These are phyloP conservation scores for Phataginus tetradactyla DNA, from an alignment of 2,797 vertebrate genomes.

Conservation along the genomic window DNA sequence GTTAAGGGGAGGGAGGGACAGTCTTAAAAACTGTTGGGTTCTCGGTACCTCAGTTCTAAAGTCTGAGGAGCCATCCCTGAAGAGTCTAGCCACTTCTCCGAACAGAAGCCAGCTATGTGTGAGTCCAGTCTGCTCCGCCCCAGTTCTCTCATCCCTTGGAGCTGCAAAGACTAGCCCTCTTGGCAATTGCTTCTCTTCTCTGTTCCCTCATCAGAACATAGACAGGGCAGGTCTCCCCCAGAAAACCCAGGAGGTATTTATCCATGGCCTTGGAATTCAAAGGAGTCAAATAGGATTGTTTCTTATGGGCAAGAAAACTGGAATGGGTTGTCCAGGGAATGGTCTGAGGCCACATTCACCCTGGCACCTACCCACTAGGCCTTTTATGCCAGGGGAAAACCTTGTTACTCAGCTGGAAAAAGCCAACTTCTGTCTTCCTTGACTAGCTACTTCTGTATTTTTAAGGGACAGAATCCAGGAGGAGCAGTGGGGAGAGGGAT, in stretches of 20 bases:
- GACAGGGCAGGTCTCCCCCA: background rate
- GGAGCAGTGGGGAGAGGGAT: background rate
- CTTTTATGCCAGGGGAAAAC: constrained; percentile 24
- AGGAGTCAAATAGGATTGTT: background rate
- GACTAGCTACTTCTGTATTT: background rate
- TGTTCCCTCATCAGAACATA: background rate
- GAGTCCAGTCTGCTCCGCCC: background rate
- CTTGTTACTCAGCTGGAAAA: background rate
- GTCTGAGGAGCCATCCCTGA: background rate
- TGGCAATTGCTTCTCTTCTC: background rate
- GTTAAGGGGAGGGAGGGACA: background rate
- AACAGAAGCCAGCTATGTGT: background rate
- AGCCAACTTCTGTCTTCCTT: background rate
- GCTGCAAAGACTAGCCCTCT: background rate
- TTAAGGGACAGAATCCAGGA: background rate
- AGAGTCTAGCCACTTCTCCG: background rate
- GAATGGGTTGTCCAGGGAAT: background rate
- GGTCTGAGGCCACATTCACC: background rate
- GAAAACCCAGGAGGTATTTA: background rate
- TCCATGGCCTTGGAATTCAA: background rate
- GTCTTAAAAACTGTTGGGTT: background rate
- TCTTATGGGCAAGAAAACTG: background rate
- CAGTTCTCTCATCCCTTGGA: background rate
- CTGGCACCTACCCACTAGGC: background rate
- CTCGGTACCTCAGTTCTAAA: background rate